Conservation (phyloP, 2,797 vertebrate species). For the Cryptoprocta ferox region DNA sequence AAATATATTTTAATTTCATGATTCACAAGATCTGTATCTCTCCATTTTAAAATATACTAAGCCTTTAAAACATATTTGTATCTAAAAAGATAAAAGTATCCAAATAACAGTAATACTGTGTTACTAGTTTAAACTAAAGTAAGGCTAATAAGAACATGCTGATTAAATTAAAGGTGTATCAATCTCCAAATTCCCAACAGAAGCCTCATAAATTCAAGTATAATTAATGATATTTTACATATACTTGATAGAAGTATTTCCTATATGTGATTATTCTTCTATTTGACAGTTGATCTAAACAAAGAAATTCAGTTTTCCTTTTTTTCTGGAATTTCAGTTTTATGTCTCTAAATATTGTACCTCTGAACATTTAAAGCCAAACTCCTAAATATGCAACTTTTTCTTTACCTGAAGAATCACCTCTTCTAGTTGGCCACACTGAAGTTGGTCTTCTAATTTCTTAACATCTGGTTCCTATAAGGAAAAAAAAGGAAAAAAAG, state of each 20-base stretch:
- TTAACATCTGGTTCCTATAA: conserved; percentile 91
- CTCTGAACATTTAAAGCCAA: conserved; percentile 41
- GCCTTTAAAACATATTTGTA: neutral
- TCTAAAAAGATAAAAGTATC: conserved; percentile 32
- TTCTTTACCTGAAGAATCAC: conserved; percentile 94
- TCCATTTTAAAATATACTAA: neutral
- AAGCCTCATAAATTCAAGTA: conserved; percentile 21
- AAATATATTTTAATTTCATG: conserved; percentile 7
- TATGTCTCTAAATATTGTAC: neutral
- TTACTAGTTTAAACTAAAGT: neutral
- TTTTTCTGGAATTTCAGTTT: neutral
- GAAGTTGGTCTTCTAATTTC: conserved; percentile 93
- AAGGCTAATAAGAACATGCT: neutral
- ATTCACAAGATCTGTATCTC: neutral
- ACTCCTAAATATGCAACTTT: conserved; percentile 5
- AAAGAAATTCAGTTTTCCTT: neutral
- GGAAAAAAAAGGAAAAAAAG: conserved; percentile 23
- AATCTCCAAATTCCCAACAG: neutral
- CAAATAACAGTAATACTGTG: neutral
- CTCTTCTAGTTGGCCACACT: conserved; percentile 95
- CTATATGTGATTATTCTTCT: neutral
- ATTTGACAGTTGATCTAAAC: conserved; percentile 2
- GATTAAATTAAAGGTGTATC: conserved; percentile 9
- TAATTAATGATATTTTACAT: conserved; percentile 35
- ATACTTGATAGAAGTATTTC: neutral